Percentiles rank a stretch among this genome's conserved stretches.
Conservation (phyloP, 92 coral and sea anemone genomes). For the Bergia puertoricense region DNA sequence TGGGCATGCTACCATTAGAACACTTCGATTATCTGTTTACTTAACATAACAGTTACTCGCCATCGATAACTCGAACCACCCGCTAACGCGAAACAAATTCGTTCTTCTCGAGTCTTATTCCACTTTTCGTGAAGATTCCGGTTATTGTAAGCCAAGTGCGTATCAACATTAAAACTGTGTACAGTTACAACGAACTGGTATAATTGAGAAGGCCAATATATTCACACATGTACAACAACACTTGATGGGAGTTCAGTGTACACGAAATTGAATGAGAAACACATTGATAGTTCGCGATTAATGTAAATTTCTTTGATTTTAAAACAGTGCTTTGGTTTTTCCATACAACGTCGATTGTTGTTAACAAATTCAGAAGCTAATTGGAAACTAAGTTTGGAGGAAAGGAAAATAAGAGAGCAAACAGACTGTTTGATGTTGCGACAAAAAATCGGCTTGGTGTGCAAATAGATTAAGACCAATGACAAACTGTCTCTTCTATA, state of each 20-base stretch:
- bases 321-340: background rate
- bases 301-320: background rate
- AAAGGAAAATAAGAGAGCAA: background rate
- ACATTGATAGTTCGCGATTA: background rate
- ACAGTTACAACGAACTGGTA: background rate
- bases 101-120: background rate
- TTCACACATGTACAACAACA: background rate
- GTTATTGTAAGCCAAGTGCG: no score
- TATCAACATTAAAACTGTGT: background rate
- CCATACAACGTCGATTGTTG: background rate
- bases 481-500: background rate
- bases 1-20: no score
- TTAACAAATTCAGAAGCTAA: no score
- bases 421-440: no score
- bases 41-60: background rate
- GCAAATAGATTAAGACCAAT: background rate
- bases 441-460: background rate
- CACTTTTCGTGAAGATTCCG: no score
- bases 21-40: no score
- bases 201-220: no score
- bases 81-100: background rate
- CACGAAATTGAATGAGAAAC: background rate
- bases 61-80: background rate
- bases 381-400: no score
- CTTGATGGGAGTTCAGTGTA: background rate